Evolutionary conservation across 2,888 invertebrate species (phyloP).

Genomic region (Rhodophaea formosa): DNA sequence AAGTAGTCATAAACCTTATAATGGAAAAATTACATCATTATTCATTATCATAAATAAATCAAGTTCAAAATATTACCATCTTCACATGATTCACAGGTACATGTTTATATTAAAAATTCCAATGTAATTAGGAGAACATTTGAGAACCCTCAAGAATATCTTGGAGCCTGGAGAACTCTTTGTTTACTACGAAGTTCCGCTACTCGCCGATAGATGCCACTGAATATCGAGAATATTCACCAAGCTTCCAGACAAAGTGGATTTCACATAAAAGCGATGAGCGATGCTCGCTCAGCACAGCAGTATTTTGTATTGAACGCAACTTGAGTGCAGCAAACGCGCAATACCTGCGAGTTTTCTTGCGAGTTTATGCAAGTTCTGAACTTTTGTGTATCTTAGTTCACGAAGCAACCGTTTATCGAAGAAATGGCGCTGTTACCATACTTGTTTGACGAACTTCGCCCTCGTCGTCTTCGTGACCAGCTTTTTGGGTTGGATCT

Average conservation of each 20-base stretch:
- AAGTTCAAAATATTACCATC: not conserved
- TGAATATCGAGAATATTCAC: conserved; percentile 30
- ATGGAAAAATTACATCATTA: not conserved
- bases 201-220: conserved; percentile 35
- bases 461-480: conserved; percentile 57
- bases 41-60: not conserved
- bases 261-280: conserved; percentile 47
- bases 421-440: conserved; percentile 64
- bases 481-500: conserved; percentile 66
- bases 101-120: not conserved
- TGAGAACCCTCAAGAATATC: not conserved
- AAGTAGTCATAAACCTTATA: not conserved
- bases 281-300: conserved; percentile 28
- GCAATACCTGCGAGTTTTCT: conserved; percentile 2
- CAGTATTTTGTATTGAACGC: conserved; percentile 36
- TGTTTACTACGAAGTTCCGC: conserved; percentile 19
- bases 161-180: not conserved
- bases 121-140: not conserved
- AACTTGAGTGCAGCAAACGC: conserved; percentile 24
- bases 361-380: conserved; percentile 21
- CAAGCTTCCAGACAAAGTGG: conserved; percentile 28
- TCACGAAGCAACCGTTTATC: too few relatives aligned
- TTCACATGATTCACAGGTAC: not conserved
- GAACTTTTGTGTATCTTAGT: not conserved
- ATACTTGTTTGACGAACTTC: conserved; percentile 55